phyloP scores from a whole-genome alignment of 2,888 invertebrate genomes.

The Pachycephus smyrnensis region DNA sequence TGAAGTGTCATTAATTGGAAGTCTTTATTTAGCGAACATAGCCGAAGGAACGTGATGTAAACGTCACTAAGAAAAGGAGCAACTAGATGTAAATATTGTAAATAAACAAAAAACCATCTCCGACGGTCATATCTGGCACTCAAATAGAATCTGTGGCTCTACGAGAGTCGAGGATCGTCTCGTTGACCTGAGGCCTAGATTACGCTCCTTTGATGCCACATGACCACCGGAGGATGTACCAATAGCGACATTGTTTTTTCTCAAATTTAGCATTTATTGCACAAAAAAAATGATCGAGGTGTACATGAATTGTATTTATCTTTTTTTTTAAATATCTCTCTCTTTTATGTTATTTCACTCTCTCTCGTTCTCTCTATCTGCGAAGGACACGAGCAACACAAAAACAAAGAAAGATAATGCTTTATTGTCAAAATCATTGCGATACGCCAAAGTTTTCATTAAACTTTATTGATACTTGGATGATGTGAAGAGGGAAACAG shows the following conservation, averaged over 20 bases:
- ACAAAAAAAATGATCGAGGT: slow-evolving; percentile 51
- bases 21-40: slow-evolving; percentile 9
- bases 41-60: slow-evolving; percentile 6
- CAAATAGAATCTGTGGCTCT: slow-evolving; percentile 38
- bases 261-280: slow-evolving; percentile 56
- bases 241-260: slow-evolving; percentile 41
- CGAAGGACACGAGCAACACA: slow-evolving; percentile 48
- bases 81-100: slow-evolving; percentile 47
- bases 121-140: slow-evolving; percentile 59
- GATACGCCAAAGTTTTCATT: slow-evolving; percentile 46
- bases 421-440: slow-evolving; percentile 44
- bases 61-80: slow-evolving; percentile 32
- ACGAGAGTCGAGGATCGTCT: slow-evolving; percentile 6
- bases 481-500: slow-evolving; percentile 56
- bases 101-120: slow-evolving; percentile 59
- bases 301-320: slow-evolving; percentile 45
- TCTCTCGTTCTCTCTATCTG: slow-evolving; percentile 22
- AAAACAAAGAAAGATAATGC: slow-evolving; percentile 43
- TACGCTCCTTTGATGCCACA: slow-evolving; percentile 46
- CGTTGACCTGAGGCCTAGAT: neutral
- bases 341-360: slow-evolving; percentile 26
- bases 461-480: slow-evolving; percentile 51
- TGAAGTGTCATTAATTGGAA: slow-evolving; percentile 10
- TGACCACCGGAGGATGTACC: slow-evolving; percentile 58
- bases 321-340: slow-evolving; percentile 28